Percentiles rank a stretch among this genome's conserved stretches.
These are phyloP conservation scores for Acanthurus lineatus DNA, from an alignment of 2,797 vertebrate genomes.

Conservation along the genomic window DNA sequence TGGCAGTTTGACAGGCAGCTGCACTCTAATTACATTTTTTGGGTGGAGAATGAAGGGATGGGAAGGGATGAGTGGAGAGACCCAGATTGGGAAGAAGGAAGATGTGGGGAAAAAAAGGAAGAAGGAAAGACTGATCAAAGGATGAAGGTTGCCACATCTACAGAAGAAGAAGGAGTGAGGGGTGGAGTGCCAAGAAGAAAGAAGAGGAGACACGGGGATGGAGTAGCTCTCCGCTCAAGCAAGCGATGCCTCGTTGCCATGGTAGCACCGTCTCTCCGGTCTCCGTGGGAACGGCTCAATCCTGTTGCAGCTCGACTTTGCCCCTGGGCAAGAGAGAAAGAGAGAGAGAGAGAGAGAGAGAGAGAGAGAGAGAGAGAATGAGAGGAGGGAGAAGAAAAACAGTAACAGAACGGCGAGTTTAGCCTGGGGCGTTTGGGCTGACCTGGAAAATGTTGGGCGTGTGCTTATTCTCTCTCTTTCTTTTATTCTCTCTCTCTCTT, in stretches of 20 bases:
- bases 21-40: slow-evolving; percentile 35
- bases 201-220: slow-evolving; percentile 46
- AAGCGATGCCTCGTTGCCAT: slow-evolving; percentile 87
- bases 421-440: slow-evolving; percentile 75
- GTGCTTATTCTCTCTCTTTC: slow-evolving; percentile 63
- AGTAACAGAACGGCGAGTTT: slow-evolving; percentile 78
- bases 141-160: slow-evolving; percentile 6
- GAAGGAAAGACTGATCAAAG: slow-evolving; percentile 11
- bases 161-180: slow-evolving; percentile 4
- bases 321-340: slow-evolving; percentile 71
- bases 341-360: not conserved
- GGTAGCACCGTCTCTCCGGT: slow-evolving; percentile 85
- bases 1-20: slow-evolving; percentile 47
- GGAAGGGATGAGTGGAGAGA: not conserved
- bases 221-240: slow-evolving; percentile 70
- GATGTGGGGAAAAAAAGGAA: not conserved
- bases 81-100: slow-evolving; percentile 1
- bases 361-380: slow-evolving; percentile 41
- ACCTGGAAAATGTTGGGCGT: slow-evolving; percentile 82
- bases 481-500: slow-evolving; percentile 19
- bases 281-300: slow-evolving; percentile 88
- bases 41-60: slow-evolving; percentile 12
- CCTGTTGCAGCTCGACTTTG: slow-evolving; percentile 86
- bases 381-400: slow-evolving; percentile 59
- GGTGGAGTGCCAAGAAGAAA: slow-evolving; percentile 42